These are phyloP conservation scores for Hydrolagus affinis DNA, from an alignment of 2,113 vertebrate species.

Conservation along the genomic window DNA sequence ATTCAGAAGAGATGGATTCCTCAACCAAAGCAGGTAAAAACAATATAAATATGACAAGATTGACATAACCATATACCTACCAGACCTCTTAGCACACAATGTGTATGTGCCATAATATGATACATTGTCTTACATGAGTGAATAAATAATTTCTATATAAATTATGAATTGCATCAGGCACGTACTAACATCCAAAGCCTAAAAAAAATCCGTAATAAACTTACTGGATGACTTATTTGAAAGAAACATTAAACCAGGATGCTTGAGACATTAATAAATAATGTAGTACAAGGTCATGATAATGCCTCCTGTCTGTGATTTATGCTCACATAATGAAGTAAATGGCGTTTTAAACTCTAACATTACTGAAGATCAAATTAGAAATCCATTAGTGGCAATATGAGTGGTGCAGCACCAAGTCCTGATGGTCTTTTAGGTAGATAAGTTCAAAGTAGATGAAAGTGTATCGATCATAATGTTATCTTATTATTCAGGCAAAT, in stretches of 20 bases:
- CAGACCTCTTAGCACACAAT: background rate
- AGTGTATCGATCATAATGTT: constrained; percentile 47
- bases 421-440: constrained; percentile 42
- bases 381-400: constrained; percentile 55
- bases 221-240: constrained; percentile 8
- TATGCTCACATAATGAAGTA: constrained; percentile 54
- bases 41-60: background rate
- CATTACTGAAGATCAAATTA: constrained; percentile 53
- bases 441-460: constrained; percentile 51
- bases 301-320: constrained; percentile 46
- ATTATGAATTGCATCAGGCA: background rate
- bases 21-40: background rate
- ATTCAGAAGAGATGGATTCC: background rate
- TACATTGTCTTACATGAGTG: background rate
- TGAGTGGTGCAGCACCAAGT: constrained; percentile 42
- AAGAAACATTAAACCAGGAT: constrained; percentile 35
- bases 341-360: constrained; percentile 55
- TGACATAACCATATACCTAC: too few species aligned
- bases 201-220: constrained; percentile 14
- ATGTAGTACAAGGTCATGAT: constrained; percentile 46
- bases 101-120: too few species aligned
- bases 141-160: background rate
- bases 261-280: constrained; percentile 52
- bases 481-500: constrained; percentile 51
- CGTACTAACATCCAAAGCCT: background rate